Evolutionary conservation across 2,888 invertebrate species (phyloP).

Genomic region (Gisinianus flammeolus): DNA sequence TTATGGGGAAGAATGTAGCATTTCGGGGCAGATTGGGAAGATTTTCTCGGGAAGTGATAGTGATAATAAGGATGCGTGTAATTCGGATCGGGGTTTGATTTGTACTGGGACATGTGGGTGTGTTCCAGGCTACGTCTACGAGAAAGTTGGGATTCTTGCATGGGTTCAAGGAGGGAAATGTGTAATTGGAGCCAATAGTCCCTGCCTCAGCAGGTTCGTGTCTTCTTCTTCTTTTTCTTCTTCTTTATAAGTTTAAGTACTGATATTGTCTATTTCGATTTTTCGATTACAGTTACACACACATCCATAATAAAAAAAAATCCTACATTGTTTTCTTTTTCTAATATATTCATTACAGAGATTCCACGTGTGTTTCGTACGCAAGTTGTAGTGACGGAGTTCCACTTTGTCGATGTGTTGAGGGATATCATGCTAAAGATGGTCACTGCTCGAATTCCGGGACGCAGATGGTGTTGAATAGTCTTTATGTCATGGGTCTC

Average conservation of each 20-base stretch:
- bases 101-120: conserved; percentile 38
- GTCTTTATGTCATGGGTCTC: conserved; percentile 34
- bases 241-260: background rate
- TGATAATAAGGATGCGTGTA: conserved; percentile 40
- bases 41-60: conserved; percentile 32
- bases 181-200: conserved; percentile 14
- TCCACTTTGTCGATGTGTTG: conserved; percentile 35
- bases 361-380: conserved; percentile 35
- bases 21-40: conserved; percentile 23
- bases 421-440: conserved; percentile 16
- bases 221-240: background rate
- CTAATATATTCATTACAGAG: background rate
- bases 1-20: conserved; percentile 42
- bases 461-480: background rate
- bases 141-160: conserved; percentile 35
- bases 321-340: background rate
- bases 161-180: conserved; percentile 36
- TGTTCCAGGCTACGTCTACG: conserved; percentile 34
- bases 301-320: too few species aligned
- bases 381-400: conserved; percentile 27
- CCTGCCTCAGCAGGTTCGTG: conserved; percentile 15
- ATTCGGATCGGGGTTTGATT: conserved; percentile 41
- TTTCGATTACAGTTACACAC: too few species aligned
- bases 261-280: too few species aligned
- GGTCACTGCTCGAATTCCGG: conserved; percentile 36